A percentile compares a stretch with the other conserved stretches of the same genome.
phyloP scores from a whole-genome alignment of 2,113 vertebrate genomes.

The Cinclus mexicanus region DNA sequence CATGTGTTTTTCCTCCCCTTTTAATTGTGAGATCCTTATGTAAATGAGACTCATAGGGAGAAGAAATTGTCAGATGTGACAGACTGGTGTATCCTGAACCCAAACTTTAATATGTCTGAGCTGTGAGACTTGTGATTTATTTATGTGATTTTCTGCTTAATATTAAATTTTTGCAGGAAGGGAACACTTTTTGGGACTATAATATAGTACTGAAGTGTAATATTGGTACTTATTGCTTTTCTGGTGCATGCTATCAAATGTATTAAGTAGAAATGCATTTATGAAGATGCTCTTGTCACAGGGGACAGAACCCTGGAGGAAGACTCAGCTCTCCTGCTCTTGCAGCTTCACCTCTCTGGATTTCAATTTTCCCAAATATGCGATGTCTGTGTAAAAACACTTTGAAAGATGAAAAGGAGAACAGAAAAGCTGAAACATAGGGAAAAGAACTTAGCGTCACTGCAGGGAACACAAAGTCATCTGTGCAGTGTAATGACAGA shows the following conservation, averaged over 20 bases:
- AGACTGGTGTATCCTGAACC: background rate
- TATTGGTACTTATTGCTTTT: background rate
- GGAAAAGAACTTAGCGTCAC: background rate
- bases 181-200: background rate
- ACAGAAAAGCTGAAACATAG: background rate
- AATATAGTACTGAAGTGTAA: background rate
- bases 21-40: background rate
- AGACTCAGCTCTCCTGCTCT: background rate
- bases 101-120: background rate
- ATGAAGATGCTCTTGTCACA: no score
- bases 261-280: no score
- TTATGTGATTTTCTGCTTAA: background rate
- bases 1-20: background rate
- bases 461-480: background rate
- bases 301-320: no score
- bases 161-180: background rate
- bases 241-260: background rate
- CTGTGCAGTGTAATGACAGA: background rate
- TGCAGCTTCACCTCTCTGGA: background rate
- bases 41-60: background rate
- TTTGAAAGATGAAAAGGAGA: background rate
- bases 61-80: background rate
- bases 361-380: background rate
- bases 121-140: slow-evolving; percentile 12
- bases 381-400: background rate